phyloP scores from a whole-genome alignment of 2,888 invertebrate species.

The Halocaridina rubra region DNA sequence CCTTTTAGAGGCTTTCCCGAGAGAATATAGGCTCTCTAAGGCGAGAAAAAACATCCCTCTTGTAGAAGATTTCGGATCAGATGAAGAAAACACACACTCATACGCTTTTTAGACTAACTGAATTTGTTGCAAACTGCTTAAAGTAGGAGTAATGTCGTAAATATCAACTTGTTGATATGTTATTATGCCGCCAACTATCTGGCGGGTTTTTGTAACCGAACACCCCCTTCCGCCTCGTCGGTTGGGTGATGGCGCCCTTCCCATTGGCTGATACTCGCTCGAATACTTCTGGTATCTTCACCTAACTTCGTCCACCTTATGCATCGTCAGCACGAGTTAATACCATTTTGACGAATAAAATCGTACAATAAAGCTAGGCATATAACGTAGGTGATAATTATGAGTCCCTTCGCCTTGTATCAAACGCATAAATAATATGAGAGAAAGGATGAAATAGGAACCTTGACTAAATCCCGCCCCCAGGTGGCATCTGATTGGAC shows the following conservation, averaged over 20 bases:
- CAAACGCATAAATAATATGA: no score
- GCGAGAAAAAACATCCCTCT: no score
- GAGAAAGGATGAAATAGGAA: no score
- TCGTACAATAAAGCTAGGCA: no score
- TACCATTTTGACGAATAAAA: no score
- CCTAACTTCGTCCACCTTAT: no score
- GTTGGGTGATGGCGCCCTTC: constrained; percentile 36
- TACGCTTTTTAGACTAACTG: not conserved
- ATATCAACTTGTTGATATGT: not conserved
- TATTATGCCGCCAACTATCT: not conserved
- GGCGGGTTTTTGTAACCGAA: not conserved
- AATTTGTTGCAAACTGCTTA: not conserved
- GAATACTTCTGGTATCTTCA: no score
- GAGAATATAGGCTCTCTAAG: not conserved
- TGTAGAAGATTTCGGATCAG: not conserved
- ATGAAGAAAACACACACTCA: not conserved
- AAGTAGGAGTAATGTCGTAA: not conserved
- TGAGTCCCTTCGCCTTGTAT: no score
- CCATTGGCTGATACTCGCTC: constrained; percentile 33
- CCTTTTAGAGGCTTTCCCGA: not conserved
- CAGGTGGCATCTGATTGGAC: constrained; percentile 41
- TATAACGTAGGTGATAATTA: no score
- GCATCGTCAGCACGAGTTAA: no score
- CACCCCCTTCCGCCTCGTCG: constrained; percentile 49
- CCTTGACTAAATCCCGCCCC: constrained; percentile 37